These are phyloP conservation scores for Poeciliopsis occidentalis DNA, from an alignment of 2,113 vertebrate species.

Conservation along the genomic window DNA sequence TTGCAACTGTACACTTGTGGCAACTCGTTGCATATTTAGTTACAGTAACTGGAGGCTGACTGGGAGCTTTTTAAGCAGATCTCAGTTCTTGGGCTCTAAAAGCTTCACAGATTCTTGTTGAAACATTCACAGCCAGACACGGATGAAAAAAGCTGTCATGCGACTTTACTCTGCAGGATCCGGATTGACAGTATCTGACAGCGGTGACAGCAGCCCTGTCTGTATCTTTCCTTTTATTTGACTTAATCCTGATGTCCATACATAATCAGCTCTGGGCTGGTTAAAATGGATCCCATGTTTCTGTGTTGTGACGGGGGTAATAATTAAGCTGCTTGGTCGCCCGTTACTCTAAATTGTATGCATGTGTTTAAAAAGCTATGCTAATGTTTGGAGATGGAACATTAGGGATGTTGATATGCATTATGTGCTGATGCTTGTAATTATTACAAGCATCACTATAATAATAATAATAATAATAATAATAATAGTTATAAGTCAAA, in stretches of 20 bases:
- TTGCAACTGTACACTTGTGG: constrained; percentile 7
- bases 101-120: neutral
- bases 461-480: too few relatives aligned
- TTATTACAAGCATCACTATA: too few relatives aligned
- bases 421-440: constrained; percentile 43
- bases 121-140: neutral
- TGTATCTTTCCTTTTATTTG: constrained; percentile 18
- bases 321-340: constrained; percentile 19
- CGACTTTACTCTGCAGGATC: neutral
- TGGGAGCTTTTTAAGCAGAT: constrained; percentile 12
- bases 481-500: neutral
- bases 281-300: constrained; percentile 8
- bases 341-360: constrained; percentile 12
- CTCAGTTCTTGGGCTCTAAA: neutral
- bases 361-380: constrained; percentile 1
- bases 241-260: neutral
- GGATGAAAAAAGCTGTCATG: neutral
- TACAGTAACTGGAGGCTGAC: constrained; percentile 10
- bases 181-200: constrained; percentile 26
- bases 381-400: neutral
- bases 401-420: constrained; percentile 8
- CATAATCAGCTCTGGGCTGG: constrained; percentile 2
- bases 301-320: constrained; percentile 33
- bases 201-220: constrained; percentile 34
- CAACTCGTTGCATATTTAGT: constrained; percentile 27